Evolutionary conservation across 2,113 vertebrate genomes (phyloP), one percentile per base, ranked within the genome.

Genomic region (Eudyptes chrysolophus): DNA sequence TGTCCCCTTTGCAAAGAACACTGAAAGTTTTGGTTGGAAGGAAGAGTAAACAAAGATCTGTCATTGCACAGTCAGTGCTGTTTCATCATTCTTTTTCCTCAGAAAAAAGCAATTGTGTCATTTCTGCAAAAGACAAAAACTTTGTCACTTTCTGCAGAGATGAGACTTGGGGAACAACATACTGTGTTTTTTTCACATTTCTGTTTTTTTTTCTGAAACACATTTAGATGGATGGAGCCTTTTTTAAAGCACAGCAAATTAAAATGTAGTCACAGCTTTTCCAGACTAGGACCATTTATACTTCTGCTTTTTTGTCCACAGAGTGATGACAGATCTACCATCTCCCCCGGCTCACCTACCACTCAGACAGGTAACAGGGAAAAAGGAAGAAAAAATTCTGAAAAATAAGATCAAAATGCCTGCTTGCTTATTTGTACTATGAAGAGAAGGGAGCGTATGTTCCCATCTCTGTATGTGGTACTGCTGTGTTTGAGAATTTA

Each of bases 271-370:
- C 30, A 40, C 66, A 68, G 13, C 10, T 86, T 79, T 86, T 87
- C 57, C 83, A 62, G 65, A n/a, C 96, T 80, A 87, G 78, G 81
- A 83, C 21, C 84, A 44, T 62, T 97, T 66, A 84, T 65, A 40
- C 22, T 52, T 88, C 30, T 97, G 12, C 89, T 80, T 97, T 34
- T 96, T 88, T 97, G 55, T 97, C 96, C 72, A 95, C 98, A 99
- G 99, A 99, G 98, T 17, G 99, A 99, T 86, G 99, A 99, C 94
- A 97, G 99, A 98, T 96, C 99, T 38, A 72, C 98, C 29, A 94
- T 99, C 64, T 98, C 98, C 65, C 93, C 99, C 2, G 98, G 97
- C 92, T 98, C 98, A 72, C 96, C 98, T 78, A 65, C 94, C 1
- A 58, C 97, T 81, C 98, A 98, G 96, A 98, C 99, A 99, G 99